These are phyloP conservation scores for Micromesistius poutassou DNA, from an alignment of 2,797 vertebrate genomes.

Conservation along the genomic window DNA sequence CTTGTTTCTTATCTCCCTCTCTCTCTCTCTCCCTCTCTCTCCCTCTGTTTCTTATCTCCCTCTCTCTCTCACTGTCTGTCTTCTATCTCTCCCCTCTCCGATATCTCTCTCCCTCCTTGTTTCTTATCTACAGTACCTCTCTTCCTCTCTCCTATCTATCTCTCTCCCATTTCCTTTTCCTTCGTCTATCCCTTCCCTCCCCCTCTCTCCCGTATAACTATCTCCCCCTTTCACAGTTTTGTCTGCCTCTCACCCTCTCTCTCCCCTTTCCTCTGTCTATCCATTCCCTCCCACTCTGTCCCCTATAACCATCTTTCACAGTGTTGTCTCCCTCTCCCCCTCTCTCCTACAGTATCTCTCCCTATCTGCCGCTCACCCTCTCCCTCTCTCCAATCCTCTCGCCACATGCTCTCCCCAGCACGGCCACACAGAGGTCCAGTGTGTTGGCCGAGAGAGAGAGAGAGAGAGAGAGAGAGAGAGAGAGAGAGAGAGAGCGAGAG, in stretches of 20 bases:
- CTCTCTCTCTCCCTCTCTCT: too few species aligned
- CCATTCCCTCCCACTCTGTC: too few species aligned
- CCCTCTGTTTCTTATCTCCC: too few species aligned
- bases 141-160: background rate
- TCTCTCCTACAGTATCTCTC: background rate
- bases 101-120: too few species aligned
- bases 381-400: background rate
- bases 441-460: background rate
- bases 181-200: too few species aligned
- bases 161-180: background rate
- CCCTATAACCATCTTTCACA: too few species aligned
- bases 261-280: background rate
- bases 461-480: background rate
- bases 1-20: background rate
- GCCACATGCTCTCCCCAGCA: background rate
- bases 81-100: too few species aligned
- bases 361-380: background rate
- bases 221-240: too few species aligned
- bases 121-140: background rate
- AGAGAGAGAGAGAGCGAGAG: constrained; percentile 1
- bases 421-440: background rate
- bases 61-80: too few species aligned
- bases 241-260: too few species aligned
- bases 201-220: too few species aligned
- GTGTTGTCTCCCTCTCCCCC: too few species aligned